Base-by-base conservation (phyloP, 2,797 vertebrate genomes). In the Gymnodraco acuticeps region DNA sequence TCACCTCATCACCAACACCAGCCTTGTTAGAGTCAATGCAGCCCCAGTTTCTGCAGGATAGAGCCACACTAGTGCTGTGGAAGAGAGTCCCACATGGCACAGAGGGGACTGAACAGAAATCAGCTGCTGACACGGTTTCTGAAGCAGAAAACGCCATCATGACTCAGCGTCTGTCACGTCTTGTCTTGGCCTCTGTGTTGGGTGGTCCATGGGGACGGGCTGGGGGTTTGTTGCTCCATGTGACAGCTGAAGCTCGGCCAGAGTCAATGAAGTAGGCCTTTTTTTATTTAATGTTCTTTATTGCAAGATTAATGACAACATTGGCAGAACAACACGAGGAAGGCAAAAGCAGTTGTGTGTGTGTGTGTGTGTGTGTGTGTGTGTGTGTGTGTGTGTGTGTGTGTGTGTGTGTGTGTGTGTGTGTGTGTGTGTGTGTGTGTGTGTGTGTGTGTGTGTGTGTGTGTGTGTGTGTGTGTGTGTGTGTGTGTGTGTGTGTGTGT, bases 221-320 rank as follows among this genome's bases (percentile, higher is more conserved):
- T 42, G 72, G 69, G 58, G 51, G 64, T 87, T 63, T 87, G 83
- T 88, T 92, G 91, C 87, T 81, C 81, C 87, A 75, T 83, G 90
- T 91, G 90, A 88, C 65, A 41, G 61, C 66, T 19, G 20, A 23
- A 70, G 68, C 59, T 59, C 78, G 43, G 38, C 84, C 82, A 19
- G 76, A 52, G 56, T 54, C 31, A 74, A 10, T 31, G 16, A 19
- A n/a, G 52, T 6, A 12, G 51, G 60, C 8, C 38, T 38, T 9
- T 38, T 38, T 9, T 9, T 38, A 38, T 6, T 38, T 7, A 38
- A 38, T 38, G 33, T 38, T 38, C 8, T 38, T 38, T 38, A 38
- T 38, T 8, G 33, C 33, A 8, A 8, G 33, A 38, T 6, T 38
- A 38, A 8, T 38, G 33, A 33, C 31, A 33, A 33, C 31, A 33